A percentile compares a stretch with the other conserved stretches of the same genome.
Conservation (phyloP, 2,113 vertebrate species). For the Perca schrenkii region DNA sequence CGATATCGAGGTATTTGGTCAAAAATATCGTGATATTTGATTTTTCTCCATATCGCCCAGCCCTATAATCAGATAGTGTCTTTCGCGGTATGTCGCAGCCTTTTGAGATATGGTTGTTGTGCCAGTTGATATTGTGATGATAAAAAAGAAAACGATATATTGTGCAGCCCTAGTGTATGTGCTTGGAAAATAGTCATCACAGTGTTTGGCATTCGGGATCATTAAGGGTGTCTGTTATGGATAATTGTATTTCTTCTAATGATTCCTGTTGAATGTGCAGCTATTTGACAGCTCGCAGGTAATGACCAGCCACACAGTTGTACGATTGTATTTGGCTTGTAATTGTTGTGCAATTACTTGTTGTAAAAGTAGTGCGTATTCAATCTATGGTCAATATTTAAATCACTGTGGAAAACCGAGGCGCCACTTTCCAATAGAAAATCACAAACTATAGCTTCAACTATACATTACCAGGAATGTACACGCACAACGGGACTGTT, state of each 20-base stretch:
- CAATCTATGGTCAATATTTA: neutral
- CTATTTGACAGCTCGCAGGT: neutral
- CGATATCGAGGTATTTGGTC: too few species aligned
- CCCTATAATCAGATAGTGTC: too few species aligned
- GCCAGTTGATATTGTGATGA: too few species aligned
- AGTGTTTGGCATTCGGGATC: neutral
- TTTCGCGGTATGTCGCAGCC: too few species aligned
- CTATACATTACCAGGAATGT: neutral
- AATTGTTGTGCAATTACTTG: neutral
- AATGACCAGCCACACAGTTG: neutral
- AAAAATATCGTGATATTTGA: too few species aligned
- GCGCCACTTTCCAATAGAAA: neutral
- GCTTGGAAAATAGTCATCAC: neutral
- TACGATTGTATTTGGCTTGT: neutral
- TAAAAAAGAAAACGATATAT: too few species aligned
- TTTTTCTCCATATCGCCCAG: too few species aligned
- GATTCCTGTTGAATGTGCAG: conserved; percentile 28
- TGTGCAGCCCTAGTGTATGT: neutral
- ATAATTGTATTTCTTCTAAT: neutral
- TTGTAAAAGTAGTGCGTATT: neutral
- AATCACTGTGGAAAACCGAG: neutral
- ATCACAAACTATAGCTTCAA: neutral
- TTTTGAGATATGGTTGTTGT: too few species aligned
- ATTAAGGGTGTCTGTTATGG: neutral
- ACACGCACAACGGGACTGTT: neutral